Conservation (phyloP, 2,797 vertebrate genomes). For the Tangara arthus region DNA sequence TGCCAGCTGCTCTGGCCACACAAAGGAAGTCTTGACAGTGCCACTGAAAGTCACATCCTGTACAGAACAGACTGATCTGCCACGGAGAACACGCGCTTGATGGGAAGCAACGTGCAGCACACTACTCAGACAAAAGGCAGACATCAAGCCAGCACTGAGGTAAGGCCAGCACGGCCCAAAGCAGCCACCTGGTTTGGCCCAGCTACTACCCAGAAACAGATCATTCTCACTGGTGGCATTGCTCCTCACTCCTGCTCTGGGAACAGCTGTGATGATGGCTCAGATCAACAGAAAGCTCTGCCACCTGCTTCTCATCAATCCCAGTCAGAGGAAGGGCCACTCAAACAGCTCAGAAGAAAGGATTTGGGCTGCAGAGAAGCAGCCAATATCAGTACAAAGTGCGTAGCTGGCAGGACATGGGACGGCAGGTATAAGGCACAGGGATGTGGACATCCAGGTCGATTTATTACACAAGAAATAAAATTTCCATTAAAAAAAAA, state of each 20-base stretch:
- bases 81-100: accelerated
- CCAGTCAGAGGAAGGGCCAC: neutral
- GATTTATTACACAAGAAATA: slow-evolving; percentile 48
- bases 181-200: neutral
- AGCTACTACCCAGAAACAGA: neutral
- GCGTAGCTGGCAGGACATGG: neutral
- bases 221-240: accelerated
- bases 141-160: neutral
- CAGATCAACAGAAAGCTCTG: neutral
- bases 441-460: neutral
- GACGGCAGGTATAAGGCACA: neutral
- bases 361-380: neutral
- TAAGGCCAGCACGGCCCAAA: neutral
- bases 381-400: neutral
- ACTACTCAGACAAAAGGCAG: neutral
- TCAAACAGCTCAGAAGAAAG: neutral
- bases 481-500: neutral
- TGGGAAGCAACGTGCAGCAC: neutral
- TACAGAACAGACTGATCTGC: neutral
- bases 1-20: neutral
- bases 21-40: neutral
- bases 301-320: neutral
- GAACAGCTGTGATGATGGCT: neutral
- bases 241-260: neutral
- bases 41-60: neutral